Base-by-base conservation (phyloP, 1,140 invertebrate genomes). In the Bombus haemorrhoidalis region DNA sequence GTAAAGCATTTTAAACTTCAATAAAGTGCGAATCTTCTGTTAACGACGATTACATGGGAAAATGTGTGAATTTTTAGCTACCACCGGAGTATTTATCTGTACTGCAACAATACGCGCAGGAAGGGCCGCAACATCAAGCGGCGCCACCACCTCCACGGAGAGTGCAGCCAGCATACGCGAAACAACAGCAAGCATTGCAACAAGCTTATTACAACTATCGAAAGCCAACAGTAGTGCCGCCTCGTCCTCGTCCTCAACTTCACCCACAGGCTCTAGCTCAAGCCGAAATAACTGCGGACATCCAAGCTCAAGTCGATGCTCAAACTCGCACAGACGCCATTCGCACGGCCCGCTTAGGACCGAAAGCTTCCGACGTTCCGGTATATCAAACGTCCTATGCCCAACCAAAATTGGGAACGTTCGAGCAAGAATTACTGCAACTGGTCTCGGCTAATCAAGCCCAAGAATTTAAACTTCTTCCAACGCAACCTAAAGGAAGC, bases 391-490 rank as follows among this genome's bases (percentile, higher is more conserved):
- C 66, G 0, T 85, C 89, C 34, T 94, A 94, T 62, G 32, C 74
- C 0, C 91, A 92, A 25, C 91, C 88, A 12, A 95, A 95, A 80
- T 73, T 94, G 6, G 94, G 94, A 74, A 93, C 92, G 10, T 95
- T 95, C 73, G 94, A 95, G 64, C 94, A 95, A 47, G 94, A 95
- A 64, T 73, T 94, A 28, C 79, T 94, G 25, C 94, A 95, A 77
- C 39, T 95, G 1, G 94, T 95, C 12, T 93, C 90, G 1, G 94
- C 94, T 0, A 95, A 95, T 81, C 94, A 95, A 69, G 94, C 94
- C 0, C 94, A 94, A 75, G 94, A 95, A 64, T 95, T 94, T 64
- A 94, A 94, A 62, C 68, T 94, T 8, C 75, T 91, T 3, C 90
- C 92, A 12, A 90, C 91, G 1, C 91, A 92, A 32, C 79, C 92